Percentiles rank a stretch among this genome's conserved stretches.
These are phyloP conservation scores for Lophotis ruficrista DNA, from an alignment of 2,113 vertebrate genomes.

Conservation along the genomic window DNA sequence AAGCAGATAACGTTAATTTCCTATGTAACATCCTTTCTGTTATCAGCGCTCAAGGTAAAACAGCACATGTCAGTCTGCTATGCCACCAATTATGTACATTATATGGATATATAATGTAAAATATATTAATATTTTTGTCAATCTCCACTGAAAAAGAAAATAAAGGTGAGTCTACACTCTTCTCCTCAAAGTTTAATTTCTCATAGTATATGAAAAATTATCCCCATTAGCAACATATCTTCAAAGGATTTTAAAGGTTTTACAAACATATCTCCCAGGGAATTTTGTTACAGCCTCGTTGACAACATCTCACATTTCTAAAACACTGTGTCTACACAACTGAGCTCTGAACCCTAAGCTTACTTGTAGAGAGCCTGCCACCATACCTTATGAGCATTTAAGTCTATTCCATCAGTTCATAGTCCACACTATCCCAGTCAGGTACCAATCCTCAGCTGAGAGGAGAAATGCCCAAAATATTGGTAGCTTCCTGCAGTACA, in stretches of 20 bases:
- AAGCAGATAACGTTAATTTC: conserved; percentile 51
- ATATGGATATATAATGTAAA: conserved; percentile 9
- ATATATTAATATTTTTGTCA: conserved; percentile 51
- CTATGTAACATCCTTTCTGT: not conserved
- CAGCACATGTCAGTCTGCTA: not conserved
- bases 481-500: not conserved
- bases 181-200: conserved; percentile 47
- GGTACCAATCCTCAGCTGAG: not conserved
- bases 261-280: conserved; percentile 30
- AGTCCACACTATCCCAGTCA: rapidly evolving
- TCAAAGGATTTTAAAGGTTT: conserved; percentile 43
- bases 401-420: not conserved
- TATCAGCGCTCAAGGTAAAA: conserved; percentile 3
- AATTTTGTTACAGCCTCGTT: not conserved
- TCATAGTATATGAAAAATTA: conserved; percentile 6
- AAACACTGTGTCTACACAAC: not conserved
- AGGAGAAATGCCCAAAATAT: not conserved
- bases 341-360: not conserved
- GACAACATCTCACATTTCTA: not conserved
- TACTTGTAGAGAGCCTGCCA: not conserved
- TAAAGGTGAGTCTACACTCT: not conserved
- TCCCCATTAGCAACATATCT: conserved; percentile 15
- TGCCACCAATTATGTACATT: conserved; percentile 31
- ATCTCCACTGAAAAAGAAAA: conserved; percentile 52
- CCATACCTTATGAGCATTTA: not conserved